A percentile compares a stretch with the other conserved stretches of the same genome.
phyloP scores from a whole-genome alignment of 2,888 invertebrate species.

The Rhopalosiphum nymphaeae region DNA sequence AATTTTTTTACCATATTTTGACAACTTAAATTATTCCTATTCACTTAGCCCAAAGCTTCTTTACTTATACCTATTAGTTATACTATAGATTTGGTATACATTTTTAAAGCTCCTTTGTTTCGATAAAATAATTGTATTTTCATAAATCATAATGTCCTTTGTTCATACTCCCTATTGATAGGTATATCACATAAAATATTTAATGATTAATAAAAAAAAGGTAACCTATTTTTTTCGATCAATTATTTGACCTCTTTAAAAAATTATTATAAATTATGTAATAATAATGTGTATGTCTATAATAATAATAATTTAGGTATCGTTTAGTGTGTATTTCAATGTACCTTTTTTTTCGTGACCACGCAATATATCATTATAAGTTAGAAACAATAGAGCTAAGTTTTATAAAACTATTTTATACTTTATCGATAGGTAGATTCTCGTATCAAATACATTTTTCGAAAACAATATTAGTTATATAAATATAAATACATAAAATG shows the following conservation, averaged over 20 bases:
- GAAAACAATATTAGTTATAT: not conserved
- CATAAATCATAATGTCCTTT: not conserved
- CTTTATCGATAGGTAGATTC: not conserved
- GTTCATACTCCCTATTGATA: not conserved
- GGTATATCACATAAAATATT: constrained; percentile 1
- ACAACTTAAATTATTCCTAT: not conserved
- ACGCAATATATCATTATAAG: not conserved
- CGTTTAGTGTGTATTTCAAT: not conserved
- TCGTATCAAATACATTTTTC: not conserved
- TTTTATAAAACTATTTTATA: not conserved
- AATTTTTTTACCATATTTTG: not conserved
- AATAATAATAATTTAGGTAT: constrained; percentile 6
- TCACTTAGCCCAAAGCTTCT: not conserved
- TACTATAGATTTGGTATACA: not conserved
- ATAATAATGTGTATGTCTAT: not conserved
- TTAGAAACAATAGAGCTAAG: not conserved
- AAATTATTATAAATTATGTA: not conserved
- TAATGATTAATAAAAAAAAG: not conserved
- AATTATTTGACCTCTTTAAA: not conserved
- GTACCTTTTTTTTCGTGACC: not conserved
- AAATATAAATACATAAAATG: not conserved
- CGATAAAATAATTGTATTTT: not conserved
- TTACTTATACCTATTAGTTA: not conserved
- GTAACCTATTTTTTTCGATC: not conserved
- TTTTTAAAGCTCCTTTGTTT: not conserved